Percentiles rank a stretch among this genome's conserved stretches.
Conservation (phyloP, 2,113 vertebrate genomes). For the Sceloporus undulatus region DNA sequence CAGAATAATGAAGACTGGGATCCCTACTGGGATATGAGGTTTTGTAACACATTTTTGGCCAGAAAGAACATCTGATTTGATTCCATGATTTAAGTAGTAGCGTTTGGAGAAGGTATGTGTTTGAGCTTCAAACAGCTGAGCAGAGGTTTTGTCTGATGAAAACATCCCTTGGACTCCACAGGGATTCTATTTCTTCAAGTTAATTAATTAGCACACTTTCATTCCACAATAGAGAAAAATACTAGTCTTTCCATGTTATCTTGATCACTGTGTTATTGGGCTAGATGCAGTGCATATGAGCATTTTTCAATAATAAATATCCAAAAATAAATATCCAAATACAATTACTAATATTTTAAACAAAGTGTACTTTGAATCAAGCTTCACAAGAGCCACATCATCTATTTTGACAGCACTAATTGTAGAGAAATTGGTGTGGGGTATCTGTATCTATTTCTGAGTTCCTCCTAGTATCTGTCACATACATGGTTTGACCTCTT, state of each 20-base stretch:
- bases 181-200: background rate
- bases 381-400: background rate
- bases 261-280: background rate
- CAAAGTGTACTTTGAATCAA: background rate
- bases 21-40: background rate
- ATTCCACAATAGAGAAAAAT: background rate
- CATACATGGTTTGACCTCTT: background rate
- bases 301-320: background rate
- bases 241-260: background rate
- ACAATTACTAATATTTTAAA: background rate
- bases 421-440: background rate
- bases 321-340: background rate
- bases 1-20: constrained; percentile 26
- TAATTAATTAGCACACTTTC: constrained; percentile 16
- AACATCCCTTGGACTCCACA: constrained; percentile 11
- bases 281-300: background rate
- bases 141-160: background rate
- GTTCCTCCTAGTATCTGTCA: background rate
- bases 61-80: constrained; percentile 28
- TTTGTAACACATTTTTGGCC: background rate
- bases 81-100: constrained; percentile 2
- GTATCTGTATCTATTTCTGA: background rate
- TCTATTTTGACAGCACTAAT: background rate
- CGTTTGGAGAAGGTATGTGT: background rate
- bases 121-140: constrained; percentile 32